Percentiles rank a stretch among this genome's conserved stretches.
phyloP scores from a whole-genome alignment of 2,113 vertebrate species.

The Polypterus bichir region DNA sequence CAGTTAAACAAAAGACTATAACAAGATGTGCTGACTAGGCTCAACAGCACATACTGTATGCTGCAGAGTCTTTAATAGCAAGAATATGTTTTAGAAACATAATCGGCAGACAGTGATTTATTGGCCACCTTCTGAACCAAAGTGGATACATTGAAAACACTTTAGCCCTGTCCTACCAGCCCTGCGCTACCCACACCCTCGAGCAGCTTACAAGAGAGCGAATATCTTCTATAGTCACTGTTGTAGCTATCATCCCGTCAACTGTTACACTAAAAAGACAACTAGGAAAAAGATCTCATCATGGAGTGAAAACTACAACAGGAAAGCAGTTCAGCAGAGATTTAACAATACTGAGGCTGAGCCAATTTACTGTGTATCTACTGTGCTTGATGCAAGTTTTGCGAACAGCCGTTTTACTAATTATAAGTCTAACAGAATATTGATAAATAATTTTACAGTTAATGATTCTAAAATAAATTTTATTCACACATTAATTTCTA shows the following conservation, averaged over 20 bases:
- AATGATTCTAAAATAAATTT: no score
- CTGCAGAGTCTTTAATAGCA: constrained; percentile 13
- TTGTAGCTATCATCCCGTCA: constrained; percentile 15
- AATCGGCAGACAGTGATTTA: constrained; percentile 6
- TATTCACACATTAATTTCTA: no score
- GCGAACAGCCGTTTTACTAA: constrained; percentile 7
- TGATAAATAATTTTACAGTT: no score
- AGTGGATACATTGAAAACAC: constrained; percentile 15
- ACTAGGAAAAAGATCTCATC: constrained; percentile 6
- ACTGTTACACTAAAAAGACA: constrained; percentile 10
- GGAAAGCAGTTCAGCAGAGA: constrained; percentile 9
- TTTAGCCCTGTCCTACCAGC: not conserved
- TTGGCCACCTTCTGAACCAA: constrained; percentile 13
- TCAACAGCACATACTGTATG: constrained; percentile 13
- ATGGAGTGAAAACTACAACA: constrained; percentile 14
- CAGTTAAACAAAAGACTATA: constrained; percentile 12
- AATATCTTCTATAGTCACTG: constrained; percentile 10
- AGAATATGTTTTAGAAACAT: constrained; percentile 5
- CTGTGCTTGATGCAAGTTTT: constrained; percentile 16
- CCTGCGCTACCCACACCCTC: no score
- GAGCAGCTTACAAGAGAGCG: constrained; percentile 12
- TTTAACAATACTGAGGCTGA: constrained; percentile 8
- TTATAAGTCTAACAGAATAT: no score
- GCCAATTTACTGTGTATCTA: constrained; percentile 9
- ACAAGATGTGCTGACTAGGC: constrained; percentile 13